A percentile compares a stretch with the other conserved stretches of the same genome.
These are phyloP conservation scores for Diplolepis rosae DNA, from an alignment of 2,888 invertebrate species.

Conservation along the genomic window DNA sequence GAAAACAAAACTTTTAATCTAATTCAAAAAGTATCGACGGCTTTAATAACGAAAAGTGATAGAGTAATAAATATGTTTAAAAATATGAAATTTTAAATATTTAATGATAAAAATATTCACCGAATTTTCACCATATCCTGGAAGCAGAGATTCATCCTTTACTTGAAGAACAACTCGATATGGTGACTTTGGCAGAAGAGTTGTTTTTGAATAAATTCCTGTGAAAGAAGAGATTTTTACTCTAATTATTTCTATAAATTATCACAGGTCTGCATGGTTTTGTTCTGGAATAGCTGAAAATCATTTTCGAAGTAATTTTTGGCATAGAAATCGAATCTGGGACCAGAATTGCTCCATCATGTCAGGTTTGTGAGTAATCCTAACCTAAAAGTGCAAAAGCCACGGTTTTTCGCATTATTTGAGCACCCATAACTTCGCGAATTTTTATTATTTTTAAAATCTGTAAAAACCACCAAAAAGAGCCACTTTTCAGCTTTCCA, in stretches of 20 bases:
- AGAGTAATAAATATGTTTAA: neutral
- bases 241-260: neutral
- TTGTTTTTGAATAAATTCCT: conserved; percentile 66
- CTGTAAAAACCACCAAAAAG: no score
- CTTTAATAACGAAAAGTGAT: neutral
- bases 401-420: no score
- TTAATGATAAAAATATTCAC: conserved; percentile 60
- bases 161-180: conserved; percentile 76
- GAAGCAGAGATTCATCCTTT: conserved; percentile 75
- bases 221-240: conserved; percentile 1
- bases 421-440: no score
- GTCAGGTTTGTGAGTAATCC: no score
- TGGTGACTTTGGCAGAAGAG: conserved; percentile 70
- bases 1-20: neutral
- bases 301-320: no score
- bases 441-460: no score
- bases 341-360: no score
- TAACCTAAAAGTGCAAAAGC: no score
- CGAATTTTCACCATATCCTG: conserved; percentile 70
- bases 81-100: neutral
- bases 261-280: no score
- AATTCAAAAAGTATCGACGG: neutral
- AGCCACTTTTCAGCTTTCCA: no score
- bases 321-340: no score
- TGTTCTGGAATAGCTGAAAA: no score